Evolutionary conservation across 2,797 vertebrate genomes (phyloP).

Genomic region (Manis pentadactyla): DNA sequence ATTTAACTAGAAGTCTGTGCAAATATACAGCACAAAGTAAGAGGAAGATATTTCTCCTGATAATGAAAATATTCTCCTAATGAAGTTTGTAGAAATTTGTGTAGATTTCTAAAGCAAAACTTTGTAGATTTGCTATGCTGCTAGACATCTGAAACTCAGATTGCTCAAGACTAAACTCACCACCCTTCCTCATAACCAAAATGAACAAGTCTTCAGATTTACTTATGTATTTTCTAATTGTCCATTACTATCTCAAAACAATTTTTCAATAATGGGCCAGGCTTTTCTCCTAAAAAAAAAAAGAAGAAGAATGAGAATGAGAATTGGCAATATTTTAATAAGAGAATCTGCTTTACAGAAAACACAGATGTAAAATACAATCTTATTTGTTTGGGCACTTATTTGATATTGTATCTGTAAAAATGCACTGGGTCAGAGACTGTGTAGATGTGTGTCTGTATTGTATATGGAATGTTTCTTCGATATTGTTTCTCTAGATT

Average conservation of each 20-base stretch:
- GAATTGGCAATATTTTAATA: neutral
- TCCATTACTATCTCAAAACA: neutral
- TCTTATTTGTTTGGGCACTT: neutral
- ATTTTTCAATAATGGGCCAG: neutral
- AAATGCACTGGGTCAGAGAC: neutral
- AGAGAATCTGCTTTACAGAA: neutral
- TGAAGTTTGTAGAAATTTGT: no score
- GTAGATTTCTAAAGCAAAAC: no score
- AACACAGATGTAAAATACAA: neutral
- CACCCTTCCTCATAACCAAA: neutral
- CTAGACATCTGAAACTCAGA: neutral
- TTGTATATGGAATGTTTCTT: neutral
- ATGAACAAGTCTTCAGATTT: neutral
- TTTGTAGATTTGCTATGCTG: neutral
- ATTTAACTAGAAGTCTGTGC: neutral
- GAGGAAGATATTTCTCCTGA: neutral
- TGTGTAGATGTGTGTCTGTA: neutral
- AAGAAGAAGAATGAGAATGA: no score
- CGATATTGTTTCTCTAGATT: neutral
- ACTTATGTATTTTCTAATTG: neutral
- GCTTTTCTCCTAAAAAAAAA: neutral
- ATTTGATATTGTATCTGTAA: neutral
- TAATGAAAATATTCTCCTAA: no score
- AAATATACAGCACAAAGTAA: neutral
- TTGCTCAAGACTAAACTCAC: neutral